Conservation (phyloP, 92 coral and sea anemone genomes). For the Zoanthus gigantus region DNA sequence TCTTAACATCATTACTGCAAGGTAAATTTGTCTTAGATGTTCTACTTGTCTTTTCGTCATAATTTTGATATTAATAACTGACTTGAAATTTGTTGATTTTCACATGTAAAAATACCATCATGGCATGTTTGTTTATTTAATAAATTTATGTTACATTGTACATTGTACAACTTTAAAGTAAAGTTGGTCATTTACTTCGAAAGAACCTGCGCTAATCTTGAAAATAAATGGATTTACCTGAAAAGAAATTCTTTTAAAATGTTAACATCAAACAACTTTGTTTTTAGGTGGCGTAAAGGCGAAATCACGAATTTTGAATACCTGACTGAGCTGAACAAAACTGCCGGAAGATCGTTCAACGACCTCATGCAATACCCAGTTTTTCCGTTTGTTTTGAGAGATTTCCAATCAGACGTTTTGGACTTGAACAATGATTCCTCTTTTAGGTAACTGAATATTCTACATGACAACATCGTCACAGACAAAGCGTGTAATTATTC, state of each 20-base stretch:
- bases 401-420: slow-evolving; percentile 85
- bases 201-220: neutral
- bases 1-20: slow-evolving; percentile 62
- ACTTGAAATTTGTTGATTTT: no score
- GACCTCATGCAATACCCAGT: slow-evolving; percentile 99
- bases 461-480: no score
- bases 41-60: neutral
- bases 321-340: slow-evolving; percentile 95
- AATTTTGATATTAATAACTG: neutral
- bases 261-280: neutral
- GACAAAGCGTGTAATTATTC: no score
- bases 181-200: neutral
- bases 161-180: no score
- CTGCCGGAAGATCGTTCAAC: slow-evolving; percentile 95
- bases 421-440: slow-evolving; percentile 78
- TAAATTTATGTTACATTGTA: no score
- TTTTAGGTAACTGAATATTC: slow-evolving; percentile 69
- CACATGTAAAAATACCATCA: no score
- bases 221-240: no score
- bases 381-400: slow-evolving; percentile 93
- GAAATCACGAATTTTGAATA: slow-evolving; percentile 94
- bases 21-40: slow-evolving; percentile 31
- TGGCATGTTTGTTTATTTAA: no score
- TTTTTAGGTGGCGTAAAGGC: slow-evolving; percentile 88
- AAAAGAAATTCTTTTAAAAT: neutral